phyloP scores from a whole-genome alignment of 2,113 vertebrate genomes.

The Labeo catla region DNA sequence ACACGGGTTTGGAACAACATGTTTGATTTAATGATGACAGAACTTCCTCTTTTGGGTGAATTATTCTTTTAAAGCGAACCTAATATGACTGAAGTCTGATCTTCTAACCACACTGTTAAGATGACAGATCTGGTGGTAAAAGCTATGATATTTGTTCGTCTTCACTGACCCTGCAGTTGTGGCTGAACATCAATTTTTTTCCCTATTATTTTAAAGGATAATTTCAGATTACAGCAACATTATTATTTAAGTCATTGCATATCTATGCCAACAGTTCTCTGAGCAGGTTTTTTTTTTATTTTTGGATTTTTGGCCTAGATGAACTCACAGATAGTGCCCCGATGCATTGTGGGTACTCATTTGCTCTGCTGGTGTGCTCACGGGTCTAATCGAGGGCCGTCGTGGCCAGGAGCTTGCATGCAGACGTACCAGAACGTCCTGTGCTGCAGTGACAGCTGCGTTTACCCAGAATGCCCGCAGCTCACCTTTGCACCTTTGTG shows the following conservation, averaged over 20 bases:
- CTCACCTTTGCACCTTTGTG: conserved; percentile 58
- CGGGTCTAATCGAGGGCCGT: no score
- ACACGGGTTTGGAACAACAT: not conserved
- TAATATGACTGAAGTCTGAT: not conserved
- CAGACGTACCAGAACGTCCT: conserved; percentile 9
- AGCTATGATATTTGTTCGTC: not conserved
- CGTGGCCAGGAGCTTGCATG: not conserved
- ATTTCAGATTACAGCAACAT: not conserved
- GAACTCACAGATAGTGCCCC: no score
- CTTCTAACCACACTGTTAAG: not conserved
- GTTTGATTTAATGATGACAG: not conserved
- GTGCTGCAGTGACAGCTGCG: conserved; percentile 60
- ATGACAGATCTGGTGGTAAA: not conserved
- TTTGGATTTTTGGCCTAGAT: not conserved
- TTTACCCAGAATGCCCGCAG: conserved; percentile 41
- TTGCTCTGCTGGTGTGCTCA: not conserved
- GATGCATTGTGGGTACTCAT: no score
- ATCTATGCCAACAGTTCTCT: conserved; percentile 26
- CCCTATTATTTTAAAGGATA: not conserved
- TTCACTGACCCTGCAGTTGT: not conserved
- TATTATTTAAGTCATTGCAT: conserved; percentile 25
- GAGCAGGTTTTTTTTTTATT: not conserved
- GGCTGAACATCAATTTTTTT: not conserved
- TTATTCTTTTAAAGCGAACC: not conserved
- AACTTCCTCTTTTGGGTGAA: not conserved